A percentile compares a stretch with the other conserved stretches of the same genome.
phyloP scores from a whole-genome alignment of 2,113 vertebrate species.

The Bujurquina vittata region DNA sequence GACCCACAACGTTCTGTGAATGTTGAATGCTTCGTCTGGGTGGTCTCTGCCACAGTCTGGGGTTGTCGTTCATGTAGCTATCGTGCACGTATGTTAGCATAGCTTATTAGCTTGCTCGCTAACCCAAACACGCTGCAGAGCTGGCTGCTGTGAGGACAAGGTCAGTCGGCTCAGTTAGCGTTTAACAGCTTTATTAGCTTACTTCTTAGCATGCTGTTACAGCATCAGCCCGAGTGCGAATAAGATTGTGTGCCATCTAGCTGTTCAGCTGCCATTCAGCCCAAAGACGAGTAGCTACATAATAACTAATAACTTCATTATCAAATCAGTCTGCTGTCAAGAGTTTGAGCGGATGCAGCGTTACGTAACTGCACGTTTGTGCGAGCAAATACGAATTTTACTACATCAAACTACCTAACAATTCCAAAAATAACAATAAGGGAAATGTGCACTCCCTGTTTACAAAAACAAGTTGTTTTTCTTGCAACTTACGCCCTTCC shows the following conservation, averaged over 20 bases:
- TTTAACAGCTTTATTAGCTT: constrained; percentile 21
- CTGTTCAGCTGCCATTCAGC: background rate
- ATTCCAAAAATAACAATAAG: background rate
- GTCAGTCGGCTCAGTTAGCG: constrained; percentile 58
- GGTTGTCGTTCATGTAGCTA: background rate
- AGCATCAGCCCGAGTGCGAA: background rate
- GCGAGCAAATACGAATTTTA: background rate
- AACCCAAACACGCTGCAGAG: constrained; percentile 55
- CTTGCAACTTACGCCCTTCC: background rate
- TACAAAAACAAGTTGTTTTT: background rate
- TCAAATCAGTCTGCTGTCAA: background rate
- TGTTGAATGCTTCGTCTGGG: background rate
- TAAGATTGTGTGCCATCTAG: background rate
- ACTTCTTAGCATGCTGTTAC: constrained; percentile 32
- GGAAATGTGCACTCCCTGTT: background rate
- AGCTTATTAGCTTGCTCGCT: constrained; percentile 61
- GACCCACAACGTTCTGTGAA: background rate
- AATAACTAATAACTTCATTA: background rate
- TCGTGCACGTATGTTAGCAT: constrained; percentile 49
- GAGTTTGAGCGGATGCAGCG: background rate
- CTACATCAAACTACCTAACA: background rate
- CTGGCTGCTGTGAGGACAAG: constrained; percentile 58
- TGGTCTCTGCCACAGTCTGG: background rate
- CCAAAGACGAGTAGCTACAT: background rate
- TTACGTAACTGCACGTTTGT: background rate